Evolutionary conservation across 2,888 invertebrate species (phyloP).

Genomic region (Philaethria dido): DNA sequence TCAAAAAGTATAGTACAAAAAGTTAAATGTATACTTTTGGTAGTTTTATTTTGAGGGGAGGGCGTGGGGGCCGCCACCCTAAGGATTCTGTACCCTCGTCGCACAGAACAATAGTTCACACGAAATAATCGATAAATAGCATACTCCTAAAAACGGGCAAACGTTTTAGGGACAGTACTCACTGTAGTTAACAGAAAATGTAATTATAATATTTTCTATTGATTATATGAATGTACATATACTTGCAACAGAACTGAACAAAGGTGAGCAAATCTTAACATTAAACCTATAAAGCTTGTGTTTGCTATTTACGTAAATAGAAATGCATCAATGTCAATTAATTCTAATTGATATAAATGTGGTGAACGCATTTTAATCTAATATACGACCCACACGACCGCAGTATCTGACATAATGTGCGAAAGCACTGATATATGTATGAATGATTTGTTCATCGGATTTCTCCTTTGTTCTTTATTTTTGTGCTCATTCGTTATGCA

Average conservation of each 20-base stretch:
- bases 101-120: conserved; percentile 77
- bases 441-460: conserved; percentile 15
- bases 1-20: conserved; percentile 44
- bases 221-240: background rate
- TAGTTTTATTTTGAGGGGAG: conserved; percentile 39
- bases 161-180: conserved; percentile 20
- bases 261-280: background rate
- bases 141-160: conserved; percentile 28
- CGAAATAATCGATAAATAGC: conserved; percentile 70
- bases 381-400: conserved; percentile 31
- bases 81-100: conserved; percentile 73
- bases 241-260: background rate
- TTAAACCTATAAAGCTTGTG: background rate
- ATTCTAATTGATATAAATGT: conserved; percentile 40
- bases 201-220: conserved; percentile 5
- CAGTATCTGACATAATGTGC: conserved; percentile 33
- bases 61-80: conserved; percentile 59
- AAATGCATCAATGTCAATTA: conserved; percentile 39
- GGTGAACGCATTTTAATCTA: conserved; percentile 34
- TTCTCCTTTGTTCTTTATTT: conserved; percentile 10
- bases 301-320: conserved; percentile 29
- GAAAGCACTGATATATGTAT: conserved; percentile 29
- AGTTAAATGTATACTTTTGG: conserved; percentile 42
- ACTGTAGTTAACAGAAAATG: conserved; percentile 1
- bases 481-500: background rate